Percentiles rank a stretch among this genome's conserved stretches.
These are phyloP conservation scores for Rhea pennata DNA, from an alignment of 2,113 vertebrate genomes.

Conservation along the genomic window DNA sequence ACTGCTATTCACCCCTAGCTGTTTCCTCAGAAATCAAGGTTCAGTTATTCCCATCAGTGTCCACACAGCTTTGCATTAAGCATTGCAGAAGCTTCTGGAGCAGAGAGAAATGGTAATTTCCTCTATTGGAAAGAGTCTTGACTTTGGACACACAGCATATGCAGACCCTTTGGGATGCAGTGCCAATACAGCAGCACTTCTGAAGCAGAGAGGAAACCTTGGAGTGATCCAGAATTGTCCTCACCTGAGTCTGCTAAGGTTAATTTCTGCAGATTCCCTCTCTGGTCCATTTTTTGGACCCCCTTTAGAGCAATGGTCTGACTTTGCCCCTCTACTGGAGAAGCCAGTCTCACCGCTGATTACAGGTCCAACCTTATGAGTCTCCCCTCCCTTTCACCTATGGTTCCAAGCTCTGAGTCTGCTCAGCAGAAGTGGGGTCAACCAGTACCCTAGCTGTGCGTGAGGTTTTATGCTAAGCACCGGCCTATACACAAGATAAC, in stretches of 20 bases:
- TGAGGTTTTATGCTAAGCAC: not conserved
- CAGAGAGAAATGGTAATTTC: constrained; percentile 22
- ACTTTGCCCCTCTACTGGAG: not conserved
- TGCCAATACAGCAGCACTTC: not conserved
- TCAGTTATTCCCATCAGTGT: not conserved
- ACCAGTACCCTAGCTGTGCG: not conserved
- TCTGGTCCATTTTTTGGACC: no score
- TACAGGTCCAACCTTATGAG: not conserved
- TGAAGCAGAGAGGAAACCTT: not conserved
- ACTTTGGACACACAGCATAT: not conserved
- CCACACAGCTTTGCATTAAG: constrained; percentile 17
- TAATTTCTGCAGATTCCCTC: not conserved
- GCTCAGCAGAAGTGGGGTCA: not conserved
- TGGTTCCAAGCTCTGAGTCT: not conserved
- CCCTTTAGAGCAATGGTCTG: not conserved
- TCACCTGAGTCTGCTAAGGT: not conserved
- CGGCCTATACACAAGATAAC: not conserved
- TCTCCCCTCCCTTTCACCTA: accelerated
- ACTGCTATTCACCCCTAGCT: not conserved
- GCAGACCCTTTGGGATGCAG: not conserved
- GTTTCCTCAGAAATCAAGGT: not conserved
- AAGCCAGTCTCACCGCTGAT: accelerated
- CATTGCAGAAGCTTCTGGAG: constrained; percentile 14
- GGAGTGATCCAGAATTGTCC: not conserved
- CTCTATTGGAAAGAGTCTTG: not conserved